Evolutionary conservation across 2,888 invertebrate genomes (phyloP), one percentile per base, ranked within the genome.

Genomic region (Tetragonisca angustula): DNA sequence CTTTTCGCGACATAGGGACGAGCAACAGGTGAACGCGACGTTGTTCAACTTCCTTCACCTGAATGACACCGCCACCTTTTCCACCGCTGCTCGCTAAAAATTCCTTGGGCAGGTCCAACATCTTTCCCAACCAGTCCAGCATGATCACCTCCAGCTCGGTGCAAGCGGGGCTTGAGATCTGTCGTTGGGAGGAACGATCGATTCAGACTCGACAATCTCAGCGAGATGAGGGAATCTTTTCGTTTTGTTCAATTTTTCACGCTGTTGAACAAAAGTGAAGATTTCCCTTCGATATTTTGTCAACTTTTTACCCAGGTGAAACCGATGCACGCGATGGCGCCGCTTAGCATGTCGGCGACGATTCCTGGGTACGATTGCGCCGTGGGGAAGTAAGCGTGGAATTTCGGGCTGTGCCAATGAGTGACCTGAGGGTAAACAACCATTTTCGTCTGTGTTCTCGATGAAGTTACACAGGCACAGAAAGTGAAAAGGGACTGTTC

Each of bases 291-390:
- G n/a, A n/a, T n/a, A n/a, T n/a, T n/a, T n/a, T n/a, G n/a, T n/a
- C n/a, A n/a, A n/a, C n/a, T n/a, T n/a, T n/a, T n/a, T n/a, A 98
- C 99, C 99, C 99, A 99, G 49, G 98, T 97, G 94, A 99, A 99
- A 88, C 99, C 99, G 90, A 99, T 98, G 94, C 99, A 99, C 5
- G 98, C 98, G 89, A 99, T 98, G 43, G 98, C 98, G 64, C 98
- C 98, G 91, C 98, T 98, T 59, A 99, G 95, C 97, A 99, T 99
- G 92, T 99, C 99, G 6, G 98, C 99, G 17, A 98, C 97, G 90
- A 99, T 98, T 17, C 98, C 97, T 0, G 99, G 98, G 95, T 98
- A 99, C 0, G 98, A 98, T 95, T 98, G 98, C 49, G 97, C 98
- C 0, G 98, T 98, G 27, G 98, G 98, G 95, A 98, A 98, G 95